phyloP scores from a whole-genome alignment of 2,797 vertebrate genomes.

The Cirrhinus molitorella region DNA sequence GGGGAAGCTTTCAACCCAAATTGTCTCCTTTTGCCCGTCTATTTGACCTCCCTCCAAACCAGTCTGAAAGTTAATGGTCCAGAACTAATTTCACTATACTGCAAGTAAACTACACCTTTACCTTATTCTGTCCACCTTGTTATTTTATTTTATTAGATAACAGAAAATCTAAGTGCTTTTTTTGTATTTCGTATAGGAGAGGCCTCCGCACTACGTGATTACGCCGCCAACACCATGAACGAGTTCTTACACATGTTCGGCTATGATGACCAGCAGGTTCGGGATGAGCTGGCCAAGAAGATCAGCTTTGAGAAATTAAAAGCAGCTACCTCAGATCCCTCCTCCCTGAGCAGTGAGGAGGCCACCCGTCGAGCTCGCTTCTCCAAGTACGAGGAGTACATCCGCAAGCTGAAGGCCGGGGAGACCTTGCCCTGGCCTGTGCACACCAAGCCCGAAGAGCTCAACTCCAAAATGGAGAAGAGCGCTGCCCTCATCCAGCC shows the following conservation, averaged over 20 bases:
- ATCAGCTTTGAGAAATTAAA: slow-evolving; percentile 96
- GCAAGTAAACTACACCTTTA: slow-evolving; percentile 82
- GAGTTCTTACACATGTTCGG: slow-evolving; percentile 99
- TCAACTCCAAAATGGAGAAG: slow-evolving; percentile 87
- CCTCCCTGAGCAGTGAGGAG: slow-evolving; percentile 84
- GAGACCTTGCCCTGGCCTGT: slow-evolving; percentile 92
- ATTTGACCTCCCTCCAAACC: slow-evolving; percentile 76
- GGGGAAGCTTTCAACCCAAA: slow-evolving; percentile 66
- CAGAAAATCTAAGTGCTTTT: no score
- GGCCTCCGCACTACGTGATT: slow-evolving; percentile 91
- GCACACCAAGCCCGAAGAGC: slow-evolving; percentile 86
- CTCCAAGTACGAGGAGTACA: slow-evolving; percentile 99
- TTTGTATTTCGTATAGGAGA: slow-evolving; percentile 82
- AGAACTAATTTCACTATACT: slow-evolving; percentile 82
- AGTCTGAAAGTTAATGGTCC: slow-evolving; percentile 81
- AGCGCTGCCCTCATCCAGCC: slow-evolving; percentile 79
- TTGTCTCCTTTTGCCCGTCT: slow-evolving; percentile 65
- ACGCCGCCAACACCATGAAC: slow-evolving; percentile 98
- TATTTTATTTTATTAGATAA: slow-evolving; percentile 53
- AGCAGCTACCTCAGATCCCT: slow-evolving; percentile 88
- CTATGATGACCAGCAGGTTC: slow-evolving; percentile 94
- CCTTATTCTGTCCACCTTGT: slow-evolving; percentile 73
- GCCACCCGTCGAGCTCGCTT: slow-evolving; percentile 91
- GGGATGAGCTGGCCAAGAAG: slow-evolving; percentile 96
- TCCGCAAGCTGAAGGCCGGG: slow-evolving; percentile 95